These are phyloP conservation scores for Cyaniris semiargus DNA, from an alignment of 2,888 invertebrate species.

Conservation along the genomic window DNA sequence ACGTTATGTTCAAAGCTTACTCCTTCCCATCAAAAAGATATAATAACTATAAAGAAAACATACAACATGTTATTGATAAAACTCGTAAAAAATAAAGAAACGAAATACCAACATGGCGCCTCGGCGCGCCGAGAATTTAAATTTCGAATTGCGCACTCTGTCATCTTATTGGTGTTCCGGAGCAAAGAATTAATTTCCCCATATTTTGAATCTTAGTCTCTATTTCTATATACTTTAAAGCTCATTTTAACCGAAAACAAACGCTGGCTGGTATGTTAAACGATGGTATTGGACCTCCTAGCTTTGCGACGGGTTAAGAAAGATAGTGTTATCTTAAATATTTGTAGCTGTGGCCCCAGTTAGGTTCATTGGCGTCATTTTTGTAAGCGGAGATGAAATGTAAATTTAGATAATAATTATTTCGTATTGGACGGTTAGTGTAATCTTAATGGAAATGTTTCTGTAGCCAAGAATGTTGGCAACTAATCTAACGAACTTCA, in stretches of 20 bases:
- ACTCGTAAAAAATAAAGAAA: slow-evolving; percentile 41
- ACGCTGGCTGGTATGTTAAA: slow-evolving; percentile 37
- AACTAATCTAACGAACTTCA: slow-evolving; percentile 15
- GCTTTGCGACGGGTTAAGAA: slow-evolving; percentile 47
- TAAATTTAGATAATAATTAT: slow-evolving; percentile 28
- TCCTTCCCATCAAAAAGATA: slow-evolving; percentile 23
- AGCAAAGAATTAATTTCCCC: slow-evolving; percentile 34
- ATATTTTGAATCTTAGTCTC: slow-evolving; percentile 35
- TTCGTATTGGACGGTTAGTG: slow-evolving; percentile 18
- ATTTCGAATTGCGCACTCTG: slow-evolving; percentile 45
- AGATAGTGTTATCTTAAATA: slow-evolving; percentile 50
- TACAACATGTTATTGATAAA: slow-evolving; percentile 20
- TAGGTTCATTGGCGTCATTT: slow-evolving; percentile 43
- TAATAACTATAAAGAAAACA: slow-evolving; percentile 28
- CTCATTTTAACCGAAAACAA: slow-evolving; percentile 4
- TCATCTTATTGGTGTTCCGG: slow-evolving; percentile 45
- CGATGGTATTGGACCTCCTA: slow-evolving; percentile 46
- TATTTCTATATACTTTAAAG: slow-evolving; percentile 34
- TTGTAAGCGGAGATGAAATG: slow-evolving; percentile 31
- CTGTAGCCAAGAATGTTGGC: slow-evolving; percentile 17
- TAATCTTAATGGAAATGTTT: slow-evolving; percentile 30
- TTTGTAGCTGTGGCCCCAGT: slow-evolving; percentile 45
- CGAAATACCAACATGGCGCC: slow-evolving; percentile 49
- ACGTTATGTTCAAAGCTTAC: slow-evolving; percentile 23
- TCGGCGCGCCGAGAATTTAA: slow-evolving; percentile 46